Evolutionary conservation across 2,113 vertebrate species (phyloP), one percentile per base, ranked within the genome.

Genomic region (Pomatostomus ruficeps): DNA sequence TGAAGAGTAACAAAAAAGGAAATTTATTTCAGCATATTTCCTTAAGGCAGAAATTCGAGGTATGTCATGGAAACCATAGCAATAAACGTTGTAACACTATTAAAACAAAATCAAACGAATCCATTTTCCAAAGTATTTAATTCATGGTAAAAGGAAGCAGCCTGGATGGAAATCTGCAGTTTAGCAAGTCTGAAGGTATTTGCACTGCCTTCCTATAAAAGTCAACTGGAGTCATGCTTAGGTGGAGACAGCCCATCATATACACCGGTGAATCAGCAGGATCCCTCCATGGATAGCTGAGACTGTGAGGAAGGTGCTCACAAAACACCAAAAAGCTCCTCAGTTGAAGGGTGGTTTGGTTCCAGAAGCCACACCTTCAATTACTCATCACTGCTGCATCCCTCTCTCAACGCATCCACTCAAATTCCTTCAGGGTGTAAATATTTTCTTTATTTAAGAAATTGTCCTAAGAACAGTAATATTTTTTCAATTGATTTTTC

Each of bases 1-100:
- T 99, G 91, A 95, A 63, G 66, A 70, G 77, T 38, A 74, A 36
- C 6, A 67, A 52, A 43, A 52, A 59, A 3, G 15, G 61, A 58
- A 28, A 22, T 1, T 28, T 33, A n/a, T 29, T 87, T 65, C 77
- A 72, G 48, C 4, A 0, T n/a, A 58, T 49, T 81, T 54, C 31
- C 18, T 70, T 62, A 33, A 65, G 75, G 51, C 23, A 45, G 61
- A 46, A 91, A 57, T 63, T 46, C 42, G 51, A 46, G 8, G 10
- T 23, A 40, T 26, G 77, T 51, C 31, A 38, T 0, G 57, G 36
- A 80, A 90, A 48, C 14, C 3, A 2, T 5, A 40, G 45, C 71
- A 91, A 62, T 17, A 72, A 92, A 63, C 1, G 7, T 29, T 43
- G 3, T 2, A 71, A 23, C 12, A 48, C 18, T 11, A 3, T 7